Base-by-base conservation (phyloP, 2,888 invertebrate genomes). In the Catocala nupta region DNA sequence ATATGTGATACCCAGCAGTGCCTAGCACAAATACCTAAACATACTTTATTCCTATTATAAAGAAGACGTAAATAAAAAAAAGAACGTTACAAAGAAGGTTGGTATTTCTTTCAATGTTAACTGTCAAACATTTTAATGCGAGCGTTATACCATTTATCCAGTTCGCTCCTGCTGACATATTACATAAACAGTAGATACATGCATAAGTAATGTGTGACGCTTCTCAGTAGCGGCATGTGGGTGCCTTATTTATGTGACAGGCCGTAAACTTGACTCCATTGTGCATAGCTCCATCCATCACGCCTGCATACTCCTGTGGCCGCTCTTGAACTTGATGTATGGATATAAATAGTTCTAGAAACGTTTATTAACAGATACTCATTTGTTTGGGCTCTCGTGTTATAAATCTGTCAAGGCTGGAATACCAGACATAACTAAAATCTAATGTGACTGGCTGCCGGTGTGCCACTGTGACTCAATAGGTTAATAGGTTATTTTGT, bases 161-260 rank as follows among this genome's bases (percentile, higher is more conserved):
- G 25, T 25, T 25, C 25, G 25, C 25, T 9, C 36, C 9, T 48
- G 9, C 48, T 56, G 56, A 48, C 56, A 49, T n/a, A 25, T 7
- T n/a, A 49, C 49, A 5, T 49, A 25, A 13, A 48, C 13, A 4
- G n/a, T 9, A 25, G 33, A 50, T n/a, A 36, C 36, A 12, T 45
- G 11, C 34, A 45, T 13, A 25, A 49, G 5, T 11, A 50, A 9
- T 7, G 8, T 47, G 45, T 47, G 56, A 34, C 44, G 55, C 44
- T 36, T 43, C 48, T 42, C 55, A 47, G n/a, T 52, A 10, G n/a
- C 48, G 44, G 10, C 12, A 62, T 64, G 65, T 50, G 65, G 65
- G 65, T 34, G 34, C n/a, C 33, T 47, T 78, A 67, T 76, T 76
- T 76, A 76, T 76, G 76, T 61, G 71, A 77, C 78, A 71, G 64